Percentiles rank a stretch among this genome's conserved stretches.
phyloP scores from a whole-genome alignment of 2,797 vertebrate genomes.

The Silurus aristotelis region DNA sequence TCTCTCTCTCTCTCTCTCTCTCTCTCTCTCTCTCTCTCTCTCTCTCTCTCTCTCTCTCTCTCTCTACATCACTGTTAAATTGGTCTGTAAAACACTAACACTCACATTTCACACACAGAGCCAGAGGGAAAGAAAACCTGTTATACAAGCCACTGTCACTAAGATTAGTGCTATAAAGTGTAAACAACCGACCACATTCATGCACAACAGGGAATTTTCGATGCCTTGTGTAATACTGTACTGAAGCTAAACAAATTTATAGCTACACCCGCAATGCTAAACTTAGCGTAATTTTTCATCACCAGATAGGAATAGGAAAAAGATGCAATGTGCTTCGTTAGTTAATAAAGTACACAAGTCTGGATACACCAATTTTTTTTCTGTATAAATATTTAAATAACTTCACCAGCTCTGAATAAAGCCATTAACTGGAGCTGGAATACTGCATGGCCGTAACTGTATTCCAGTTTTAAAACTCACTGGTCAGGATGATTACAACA shows the following conservation, averaged over 20 bases:
- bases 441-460: no score
- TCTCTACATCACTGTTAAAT: slow-evolving; percentile 24
- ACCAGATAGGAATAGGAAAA: no score
- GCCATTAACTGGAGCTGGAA: no score
- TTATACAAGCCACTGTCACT: slow-evolving; percentile 21
- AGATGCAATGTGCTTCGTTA: no score
- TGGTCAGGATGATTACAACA: no score
- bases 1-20: slow-evolving; percentile 16
- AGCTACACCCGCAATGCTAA: no score
- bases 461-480: no score
- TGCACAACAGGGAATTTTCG: neutral
- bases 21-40: slow-evolving; percentile 7
- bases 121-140: slow-evolving; percentile 25
- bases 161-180: slow-evolving; percentile 14
- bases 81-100: slow-evolving; percentile 9
- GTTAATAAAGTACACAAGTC: neutral
- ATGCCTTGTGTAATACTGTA: slow-evolving; percentile 11
- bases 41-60: slow-evolving; percentile 5
- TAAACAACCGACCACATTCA: slow-evolving; percentile 2
- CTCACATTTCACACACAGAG: slow-evolving; percentile 34
- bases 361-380: neutral
- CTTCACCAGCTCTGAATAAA: neutral
- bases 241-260: neutral
- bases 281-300: no score
- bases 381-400: neutral